phyloP scores from a whole-genome alignment of 2,888 invertebrate species.

The Trilocha varians region DNA sequence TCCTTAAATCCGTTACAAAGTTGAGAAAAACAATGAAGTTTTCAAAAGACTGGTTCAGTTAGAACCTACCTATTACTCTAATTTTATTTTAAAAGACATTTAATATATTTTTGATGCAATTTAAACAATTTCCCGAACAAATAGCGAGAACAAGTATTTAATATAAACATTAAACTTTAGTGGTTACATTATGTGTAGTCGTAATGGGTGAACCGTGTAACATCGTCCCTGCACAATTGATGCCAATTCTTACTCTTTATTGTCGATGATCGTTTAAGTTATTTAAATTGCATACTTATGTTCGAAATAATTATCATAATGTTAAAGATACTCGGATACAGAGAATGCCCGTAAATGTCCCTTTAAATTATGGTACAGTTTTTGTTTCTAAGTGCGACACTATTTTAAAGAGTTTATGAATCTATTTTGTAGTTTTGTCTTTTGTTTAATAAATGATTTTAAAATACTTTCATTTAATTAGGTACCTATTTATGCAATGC shows the following conservation, averaged over 20 bases:
- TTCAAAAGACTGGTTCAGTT: no score
- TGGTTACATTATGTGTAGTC: constrained; percentile 36
- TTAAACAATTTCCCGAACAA: constrained; percentile 5
- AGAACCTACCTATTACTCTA: no score
- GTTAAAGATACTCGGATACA: background rate
- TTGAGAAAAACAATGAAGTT: no score
- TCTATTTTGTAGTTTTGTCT: background rate
- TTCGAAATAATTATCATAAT: constrained; percentile 21
- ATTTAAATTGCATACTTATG: constrained; percentile 35
- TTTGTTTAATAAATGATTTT: background rate
- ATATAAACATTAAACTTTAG: constrained; percentile 66
- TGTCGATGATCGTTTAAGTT: constrained; percentile 35
- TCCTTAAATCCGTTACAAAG: no score
- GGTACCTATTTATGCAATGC: background rate
- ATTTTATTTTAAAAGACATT: no score
- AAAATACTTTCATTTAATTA: background rate
- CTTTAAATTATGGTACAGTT: background rate
- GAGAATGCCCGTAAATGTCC: background rate
- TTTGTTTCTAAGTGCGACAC: no score
- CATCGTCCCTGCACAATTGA: constrained; percentile 29
- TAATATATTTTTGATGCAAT: constrained; percentile 7
- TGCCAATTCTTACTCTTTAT: constrained; percentile 38
- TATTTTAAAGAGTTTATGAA: no score
- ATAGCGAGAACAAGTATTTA: constrained; percentile 13
- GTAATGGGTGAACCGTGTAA: constrained; percentile 71